Base-by-base conservation (phyloP, 2,113 vertebrate genomes). In the Apteryx mantelli region DNA sequence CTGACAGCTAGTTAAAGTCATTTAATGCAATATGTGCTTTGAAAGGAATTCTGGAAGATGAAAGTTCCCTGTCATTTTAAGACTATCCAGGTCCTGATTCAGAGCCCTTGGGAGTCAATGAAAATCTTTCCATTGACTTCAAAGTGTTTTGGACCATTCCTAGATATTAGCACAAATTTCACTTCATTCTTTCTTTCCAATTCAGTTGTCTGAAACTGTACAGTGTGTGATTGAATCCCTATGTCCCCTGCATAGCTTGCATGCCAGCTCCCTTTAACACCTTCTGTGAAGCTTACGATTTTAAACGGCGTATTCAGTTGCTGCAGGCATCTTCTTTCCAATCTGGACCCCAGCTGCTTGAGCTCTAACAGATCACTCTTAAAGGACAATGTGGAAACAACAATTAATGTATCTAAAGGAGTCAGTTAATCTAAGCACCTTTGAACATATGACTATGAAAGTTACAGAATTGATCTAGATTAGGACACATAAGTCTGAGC, bases 271-370 rank as follows among this genome's bases (percentile, higher is more conserved):
- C 68, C 96, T 94, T 91, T 96, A 88, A 84, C 94, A 95, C 94
- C 73, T 97, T 88, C 76, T 95, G 96, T 86, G 93, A 94, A 93
- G 93, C 82, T 87, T 60, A 1, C 17, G 22, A 78, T 77, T 56
- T 70, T 86, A 74, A 91, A 88, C 71, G 82, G 87, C 82, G 89
- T 38, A 88, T 24, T 93, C 56, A 61, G 56, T 90, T 95, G 73
- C 68, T 93, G 63, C 71, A 95, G 87, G 82, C 91, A 83, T 95
- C 95, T 88, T 68, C 87, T 75, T 93, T 78, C 91, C 82, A 94
- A 83, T 96, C 96, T 97, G 97, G 94, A 86, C n/a, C 76, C 79
- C 97, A 97, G 95, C 95, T 97, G 94, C 88, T 48, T 75, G 79
- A 86, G 64, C 58, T 53, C 87, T 89, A 81, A 84, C 52, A 76